Evolutionary conservation across 2,888 invertebrate genomes (phyloP), one percentile per base, ranked within the genome.

Genomic region (Lasioglossum calceatum): DNA sequence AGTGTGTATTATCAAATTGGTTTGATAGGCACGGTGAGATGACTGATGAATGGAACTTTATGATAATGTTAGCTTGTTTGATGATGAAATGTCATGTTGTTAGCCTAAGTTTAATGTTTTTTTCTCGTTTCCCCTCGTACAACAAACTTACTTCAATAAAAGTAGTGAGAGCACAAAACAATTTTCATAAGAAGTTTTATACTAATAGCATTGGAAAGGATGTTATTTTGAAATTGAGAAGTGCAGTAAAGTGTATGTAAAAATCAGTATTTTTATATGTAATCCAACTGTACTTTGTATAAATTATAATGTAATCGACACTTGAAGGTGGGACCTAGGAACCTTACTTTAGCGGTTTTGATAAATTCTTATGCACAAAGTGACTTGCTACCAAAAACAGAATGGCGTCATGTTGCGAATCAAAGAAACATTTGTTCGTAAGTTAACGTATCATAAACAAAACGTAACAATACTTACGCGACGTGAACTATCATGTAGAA

Each of bases 1-100:
- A 72, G 39, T 39, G 75, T n/a, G 8, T 75, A 36, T 76, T 50
- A 32, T 42, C 71, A 77, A 64, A 58, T 42, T 70, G 64, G 54
- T 42, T 77, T 76, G 81, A 88, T 88, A 85, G 85, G 88, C 88
- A 88, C 85, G 82, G 16, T 85, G 74, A 61, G 81, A 73, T 72
- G 77, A 85, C 50, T 73, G 73, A 80, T 61, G 73, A 79, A 71
- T 72, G 42, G 19, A 82, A 77, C 47, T 79, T 44, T 80, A 50
- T 47, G 42, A 2, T 23, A 67, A 81, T 44, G 36, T 73, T 79
- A 54, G 42, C 75, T 50, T 39, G 77, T 78, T 81, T 36, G 54
- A 71, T 42, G 36, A 8, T 70, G 42, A 50, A 61, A 58, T 50
- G 82, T 79, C 75, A 27, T 39, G 44, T 58, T 58, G 54, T 44